These are phyloP conservation scores for Miniopterus natalensis DNA, from an alignment of 2,113 vertebrate species.

Conservation along the genomic window DNA sequence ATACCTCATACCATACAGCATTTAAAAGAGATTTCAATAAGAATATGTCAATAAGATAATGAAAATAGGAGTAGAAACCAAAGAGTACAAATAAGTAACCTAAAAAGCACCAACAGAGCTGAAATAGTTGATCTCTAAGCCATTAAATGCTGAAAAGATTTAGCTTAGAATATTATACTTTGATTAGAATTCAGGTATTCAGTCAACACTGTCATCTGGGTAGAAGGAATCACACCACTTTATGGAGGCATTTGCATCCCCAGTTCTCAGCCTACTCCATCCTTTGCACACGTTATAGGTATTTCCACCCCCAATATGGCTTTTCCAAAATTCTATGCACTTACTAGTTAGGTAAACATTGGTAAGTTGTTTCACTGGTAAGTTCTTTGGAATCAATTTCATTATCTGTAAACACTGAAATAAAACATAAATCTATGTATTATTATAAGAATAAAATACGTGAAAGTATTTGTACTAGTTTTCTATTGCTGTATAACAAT, in stretches of 20 bases:
- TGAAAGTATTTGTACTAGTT: neutral
- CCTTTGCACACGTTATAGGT: neutral
- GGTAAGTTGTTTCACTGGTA: neutral
- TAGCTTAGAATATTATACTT: neutral
- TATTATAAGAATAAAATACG: neutral
- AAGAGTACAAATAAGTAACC: neutral
- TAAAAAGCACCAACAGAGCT: neutral
- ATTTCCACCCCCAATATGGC: neutral
- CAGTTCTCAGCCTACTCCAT: neutral
- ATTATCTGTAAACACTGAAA: neutral
- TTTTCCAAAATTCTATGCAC: neutral
- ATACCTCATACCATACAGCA: neutral
- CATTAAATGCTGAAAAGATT: neutral
- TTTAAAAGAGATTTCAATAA: neutral
- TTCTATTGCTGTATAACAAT: neutral
- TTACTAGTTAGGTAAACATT: neutral
- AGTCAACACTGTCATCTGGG: neutral
- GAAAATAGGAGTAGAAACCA: neutral
- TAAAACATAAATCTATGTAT: neutral
- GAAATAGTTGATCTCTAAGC: neutral
- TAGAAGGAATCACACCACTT: neutral
- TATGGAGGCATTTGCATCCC: neutral
- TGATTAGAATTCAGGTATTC: neutral
- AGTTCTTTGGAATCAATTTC: neutral
- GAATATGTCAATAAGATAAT: slow-evolving; percentile 6